Conservation (phyloP, 2,113 vertebrate genomes). For the Aspidoscelis tigris region DNA sequence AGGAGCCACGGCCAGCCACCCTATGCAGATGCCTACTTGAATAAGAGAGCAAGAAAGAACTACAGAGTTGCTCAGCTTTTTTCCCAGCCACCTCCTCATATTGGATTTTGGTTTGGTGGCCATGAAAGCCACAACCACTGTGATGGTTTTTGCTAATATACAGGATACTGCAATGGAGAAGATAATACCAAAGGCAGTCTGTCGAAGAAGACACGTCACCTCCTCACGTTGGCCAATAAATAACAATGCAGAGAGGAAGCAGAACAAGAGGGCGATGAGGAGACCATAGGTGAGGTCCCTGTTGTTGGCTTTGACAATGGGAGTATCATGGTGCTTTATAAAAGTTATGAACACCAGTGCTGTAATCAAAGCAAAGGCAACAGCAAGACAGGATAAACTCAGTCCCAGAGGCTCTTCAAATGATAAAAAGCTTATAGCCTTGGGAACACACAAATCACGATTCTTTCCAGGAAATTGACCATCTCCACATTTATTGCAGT, state of each 20-base stretch:
- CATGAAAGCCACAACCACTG: neutral
- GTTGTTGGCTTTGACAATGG: neutral
- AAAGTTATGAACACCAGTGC: neutral
- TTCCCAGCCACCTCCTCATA: neutral
- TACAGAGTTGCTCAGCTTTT: neutral
- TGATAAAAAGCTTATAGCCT: neutral
- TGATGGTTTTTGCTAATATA: neutral
- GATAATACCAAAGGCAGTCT: neutral
- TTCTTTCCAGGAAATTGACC: neutral
- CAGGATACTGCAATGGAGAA: neutral
- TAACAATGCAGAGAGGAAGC: neutral
- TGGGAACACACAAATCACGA: neutral
- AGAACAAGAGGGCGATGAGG: neutral
- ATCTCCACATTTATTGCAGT: neutral
- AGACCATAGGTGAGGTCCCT: neutral
- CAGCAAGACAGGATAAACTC: neutral
- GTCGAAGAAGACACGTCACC: neutral
- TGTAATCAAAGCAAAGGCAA: neutral
- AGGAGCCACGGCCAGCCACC: neutral
- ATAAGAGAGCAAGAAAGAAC: neutral
- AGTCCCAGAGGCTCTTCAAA: neutral
- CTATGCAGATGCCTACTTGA: neutral
- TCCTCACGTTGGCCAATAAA: neutral
- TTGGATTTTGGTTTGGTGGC: neutral
- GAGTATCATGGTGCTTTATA: neutral